These are phyloP conservation scores for Decapterus maruadsi DNA, from an alignment of 2,797 vertebrate genomes.

Conservation along the genomic window DNA sequence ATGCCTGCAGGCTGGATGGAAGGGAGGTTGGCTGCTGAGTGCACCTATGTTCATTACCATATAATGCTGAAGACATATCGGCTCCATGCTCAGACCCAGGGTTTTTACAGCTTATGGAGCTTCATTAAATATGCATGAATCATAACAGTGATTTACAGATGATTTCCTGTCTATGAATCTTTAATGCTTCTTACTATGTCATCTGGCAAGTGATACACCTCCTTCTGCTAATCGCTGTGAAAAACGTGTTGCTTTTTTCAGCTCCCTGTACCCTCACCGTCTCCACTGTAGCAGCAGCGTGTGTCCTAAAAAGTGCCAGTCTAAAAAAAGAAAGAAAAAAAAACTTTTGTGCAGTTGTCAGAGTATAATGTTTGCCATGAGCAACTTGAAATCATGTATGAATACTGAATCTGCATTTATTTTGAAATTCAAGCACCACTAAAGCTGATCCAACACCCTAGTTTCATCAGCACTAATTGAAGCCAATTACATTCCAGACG, in stretches of 20 bases:
- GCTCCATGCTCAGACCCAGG: conserved; percentile 19
- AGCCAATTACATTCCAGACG: conserved; percentile 15
- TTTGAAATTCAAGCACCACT: conserved; percentile 17
- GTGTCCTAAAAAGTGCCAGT: neutral
- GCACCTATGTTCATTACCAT: conserved; percentile 63
- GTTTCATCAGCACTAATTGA: conserved; percentile 35
- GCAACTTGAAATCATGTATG: conserved; percentile 7
- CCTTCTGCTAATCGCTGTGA: conserved; percentile 51
- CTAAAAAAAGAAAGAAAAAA: neutral
- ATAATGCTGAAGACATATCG: conserved; percentile 53
- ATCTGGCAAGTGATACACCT: conserved; percentile 49
- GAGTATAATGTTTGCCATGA: neutral
- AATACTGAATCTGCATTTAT: neutral
- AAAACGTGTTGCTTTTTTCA: conserved; percentile 33
- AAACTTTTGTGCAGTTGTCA: neutral
- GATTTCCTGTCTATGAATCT: conserved; percentile 72
- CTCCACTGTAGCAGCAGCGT: neutral
- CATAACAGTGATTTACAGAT: conserved; percentile 78
- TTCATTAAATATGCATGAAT: conserved; percentile 80
- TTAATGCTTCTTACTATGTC: conserved; percentile 66
- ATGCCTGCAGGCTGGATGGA: conserved; percentile 52
- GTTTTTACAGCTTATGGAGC: conserved; percentile 54
- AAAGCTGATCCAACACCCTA: neutral
- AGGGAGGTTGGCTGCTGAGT: conserved; percentile 36
- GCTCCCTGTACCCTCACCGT: neutral